Conservation (phyloP, 2,797 vertebrate species). For the Naso thynnoides region DNA sequence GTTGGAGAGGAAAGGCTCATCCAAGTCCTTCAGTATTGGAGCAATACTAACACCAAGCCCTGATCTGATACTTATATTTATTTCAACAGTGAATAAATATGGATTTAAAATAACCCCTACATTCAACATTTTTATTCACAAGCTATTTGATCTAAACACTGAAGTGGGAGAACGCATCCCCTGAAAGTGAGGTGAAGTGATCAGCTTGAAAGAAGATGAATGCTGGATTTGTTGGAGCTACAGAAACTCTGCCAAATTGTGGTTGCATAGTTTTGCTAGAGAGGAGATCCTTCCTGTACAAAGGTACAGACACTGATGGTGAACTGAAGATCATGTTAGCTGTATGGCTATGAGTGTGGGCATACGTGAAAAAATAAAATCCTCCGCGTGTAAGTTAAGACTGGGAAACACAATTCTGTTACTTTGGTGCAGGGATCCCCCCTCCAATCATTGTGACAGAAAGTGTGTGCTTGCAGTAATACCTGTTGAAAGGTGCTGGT, state of each 20-base stretch:
- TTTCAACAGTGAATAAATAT: neutral
- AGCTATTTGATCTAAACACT: too few relatives aligned
- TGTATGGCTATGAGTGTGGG: neutral
- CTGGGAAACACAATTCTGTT: neutral
- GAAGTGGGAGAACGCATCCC: neutral
- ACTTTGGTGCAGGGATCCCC: neutral
- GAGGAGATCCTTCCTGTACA: neutral
- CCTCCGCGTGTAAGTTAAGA: neutral
- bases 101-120: neutral
- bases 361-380: neutral
- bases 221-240: neutral
- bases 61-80: neutral
- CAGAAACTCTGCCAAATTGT: neutral
- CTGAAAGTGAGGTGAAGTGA: neutral
- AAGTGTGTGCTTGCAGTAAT: conserved; percentile 26
- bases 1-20: neutral
- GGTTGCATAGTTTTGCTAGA: neutral
- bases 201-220: neutral
- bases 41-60: neutral
- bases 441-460: neutral
- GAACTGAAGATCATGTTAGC: neutral
- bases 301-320: neutral
- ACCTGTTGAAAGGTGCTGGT: conserved; percentile 83
- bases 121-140: too few relatives aligned
- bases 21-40: neutral